Evolutionary conservation across 2,888 invertebrate genomes (phyloP).

Genomic region (Lasioglossum malachurum): DNA sequence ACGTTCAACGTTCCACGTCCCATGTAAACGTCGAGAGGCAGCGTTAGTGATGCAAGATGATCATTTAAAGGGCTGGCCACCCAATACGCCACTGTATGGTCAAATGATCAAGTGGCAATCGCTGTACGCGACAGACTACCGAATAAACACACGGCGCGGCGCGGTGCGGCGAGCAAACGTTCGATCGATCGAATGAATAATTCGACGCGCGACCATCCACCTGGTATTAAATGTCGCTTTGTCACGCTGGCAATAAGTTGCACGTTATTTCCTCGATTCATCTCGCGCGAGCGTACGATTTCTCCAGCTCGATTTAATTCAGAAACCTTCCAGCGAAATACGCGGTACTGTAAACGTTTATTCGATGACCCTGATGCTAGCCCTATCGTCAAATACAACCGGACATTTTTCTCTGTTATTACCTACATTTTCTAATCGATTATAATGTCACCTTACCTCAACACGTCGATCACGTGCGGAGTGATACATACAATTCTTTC

Average conservation of each 20-base stretch:
- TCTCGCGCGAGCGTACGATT: background rate
- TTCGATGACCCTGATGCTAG: too few species aligned
- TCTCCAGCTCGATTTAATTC: background rate
- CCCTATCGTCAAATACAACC: too few species aligned
- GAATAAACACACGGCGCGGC: conserved; percentile 8
- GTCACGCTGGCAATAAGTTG: background rate
- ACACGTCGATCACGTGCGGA: too few species aligned
- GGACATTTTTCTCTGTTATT: too few species aligned
- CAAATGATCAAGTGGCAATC: conserved; percentile 32
- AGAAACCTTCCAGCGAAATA: too few species aligned
- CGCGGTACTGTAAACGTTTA: too few species aligned
- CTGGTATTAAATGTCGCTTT: background rate
- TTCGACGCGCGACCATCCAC: background rate
- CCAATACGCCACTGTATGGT: conserved; percentile 11
- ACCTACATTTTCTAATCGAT: too few species aligned
- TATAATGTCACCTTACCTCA: too few species aligned
- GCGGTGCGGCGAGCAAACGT: conserved; percentile 16
- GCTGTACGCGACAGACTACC: background rate
- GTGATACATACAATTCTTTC: too few species aligned
- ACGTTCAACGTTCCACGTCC: conserved; percentile 28
- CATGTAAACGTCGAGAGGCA: conserved; percentile 8
- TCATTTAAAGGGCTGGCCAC: conserved; percentile 32
- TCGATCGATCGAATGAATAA: conserved; percentile 43
- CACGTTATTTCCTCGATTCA: background rate
- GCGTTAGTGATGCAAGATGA: conserved; percentile 46